Base-by-base conservation (phyloP, 2,797 vertebrate species). In the Choloepus didactylus region DNA sequence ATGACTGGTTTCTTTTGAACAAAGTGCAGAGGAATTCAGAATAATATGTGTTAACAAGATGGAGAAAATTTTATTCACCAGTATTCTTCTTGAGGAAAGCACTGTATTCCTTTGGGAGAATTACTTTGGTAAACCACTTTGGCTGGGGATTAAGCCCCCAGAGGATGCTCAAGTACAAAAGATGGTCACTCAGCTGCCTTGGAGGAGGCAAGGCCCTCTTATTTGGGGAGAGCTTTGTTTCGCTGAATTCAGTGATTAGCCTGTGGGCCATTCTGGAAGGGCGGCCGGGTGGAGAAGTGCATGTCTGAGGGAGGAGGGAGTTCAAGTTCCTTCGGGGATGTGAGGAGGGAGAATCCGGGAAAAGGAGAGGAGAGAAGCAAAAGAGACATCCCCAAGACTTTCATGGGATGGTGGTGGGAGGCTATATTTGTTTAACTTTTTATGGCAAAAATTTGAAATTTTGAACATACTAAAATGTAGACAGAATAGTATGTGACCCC, bases 31-130 rank as follows among this genome's bases (percentile, higher is more conserved):
- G 95, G 94, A 96, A 95, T 97, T 96, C 86, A 76, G 93, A 96
- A 96, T 95, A 97, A 94, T 96, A 97, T 97, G 91, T 96, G 97
- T 35, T 97, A 97, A 96, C 96, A 97, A 97, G 96, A 97, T 83
- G 95, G 96, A 97, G 97, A 97, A 96, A 97, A 96, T 96, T 96
- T 95, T 91, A 97, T 97, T 97, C 96, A 95, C 75, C 60, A 29
- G 79, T 83, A 80, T 96, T 95, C 95, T 86, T 60, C 95, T 86
- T 60, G 35, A 95, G 92, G 94, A 91, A 96, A 95, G 86, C 88
- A 64, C 91, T 84, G 29, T 79, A 67, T 92, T 86, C 35, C 0
- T 91, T 97, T 96, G 90, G 79, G 88, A 96, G 96, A 97, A 93
- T 96, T 93, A 97, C 95, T 97, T 89, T 96, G 93, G 96, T 97